These are phyloP conservation scores for Plebejus melissa DNA, from an alignment of 2,888 invertebrate genomes.

Conservation along the genomic window DNA sequence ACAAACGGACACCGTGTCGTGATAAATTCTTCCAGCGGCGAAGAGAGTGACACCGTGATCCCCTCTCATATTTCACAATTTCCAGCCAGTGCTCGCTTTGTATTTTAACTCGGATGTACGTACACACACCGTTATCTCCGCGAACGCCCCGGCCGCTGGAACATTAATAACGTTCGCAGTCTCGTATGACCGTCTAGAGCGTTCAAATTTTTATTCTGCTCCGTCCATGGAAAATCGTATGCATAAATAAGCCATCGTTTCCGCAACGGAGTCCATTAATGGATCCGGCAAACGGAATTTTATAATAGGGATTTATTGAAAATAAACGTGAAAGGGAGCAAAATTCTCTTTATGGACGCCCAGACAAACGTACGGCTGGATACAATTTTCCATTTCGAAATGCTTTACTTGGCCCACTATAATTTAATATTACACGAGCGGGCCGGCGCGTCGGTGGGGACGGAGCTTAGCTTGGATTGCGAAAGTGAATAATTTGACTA, in stretches of 20 bases:
- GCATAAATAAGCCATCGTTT: constrained; percentile 33
- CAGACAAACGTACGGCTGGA: constrained; percentile 51
- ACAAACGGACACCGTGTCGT: constrained; percentile 50
- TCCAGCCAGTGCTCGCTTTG: constrained; percentile 45
- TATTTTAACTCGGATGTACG: constrained; percentile 48
- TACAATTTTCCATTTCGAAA: constrained; percentile 73
- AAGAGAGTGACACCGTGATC: constrained; percentile 59
- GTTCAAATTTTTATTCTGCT: constrained; percentile 35
- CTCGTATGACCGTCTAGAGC: constrained; percentile 37
- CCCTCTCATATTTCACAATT: constrained; percentile 66
- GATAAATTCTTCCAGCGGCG: constrained; percentile 59
- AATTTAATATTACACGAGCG: constrained; percentile 75
- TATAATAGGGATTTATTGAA: constrained; percentile 45
- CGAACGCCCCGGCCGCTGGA: constrained; percentile 40
- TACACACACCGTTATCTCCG: constrained; percentile 38
- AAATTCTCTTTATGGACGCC: constrained; percentile 45
- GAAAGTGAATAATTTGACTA: constrained; percentile 75
- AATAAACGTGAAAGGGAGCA: constrained; percentile 35
- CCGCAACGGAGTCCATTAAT: constrained; percentile 37
- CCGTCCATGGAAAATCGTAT: constrained; percentile 37
- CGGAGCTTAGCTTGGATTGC: constrained; percentile 67
- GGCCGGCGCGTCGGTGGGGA: constrained; percentile 53
- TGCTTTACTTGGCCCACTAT: constrained; percentile 69
- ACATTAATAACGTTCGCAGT: constrained; percentile 53
- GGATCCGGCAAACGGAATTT: constrained; percentile 47